phyloP scores from a whole-genome alignment of 2,113 vertebrate species.

The Cynopterus brachyotis region DNA sequence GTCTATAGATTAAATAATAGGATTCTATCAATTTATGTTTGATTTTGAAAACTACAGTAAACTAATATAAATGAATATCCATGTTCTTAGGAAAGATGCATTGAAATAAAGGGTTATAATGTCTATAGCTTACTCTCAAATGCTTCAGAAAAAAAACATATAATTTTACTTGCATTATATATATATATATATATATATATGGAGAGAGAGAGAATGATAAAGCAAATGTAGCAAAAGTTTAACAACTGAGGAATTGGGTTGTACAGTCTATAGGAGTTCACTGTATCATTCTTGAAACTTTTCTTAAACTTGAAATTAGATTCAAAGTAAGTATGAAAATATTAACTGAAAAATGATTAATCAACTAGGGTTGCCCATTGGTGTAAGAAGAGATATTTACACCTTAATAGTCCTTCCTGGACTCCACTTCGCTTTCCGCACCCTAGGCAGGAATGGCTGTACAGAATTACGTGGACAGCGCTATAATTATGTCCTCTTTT shows the following conservation, averaged over 20 bases:
- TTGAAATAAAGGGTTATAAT: background rate
- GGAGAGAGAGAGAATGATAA: background rate
- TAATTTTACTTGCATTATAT: too few species aligned
- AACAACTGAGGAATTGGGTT: background rate
- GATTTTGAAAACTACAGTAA: background rate
- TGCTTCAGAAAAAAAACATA: background rate
- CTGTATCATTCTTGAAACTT: background rate
- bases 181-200: too few species aligned
- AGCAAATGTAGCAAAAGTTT: background rate
- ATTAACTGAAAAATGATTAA: background rate
- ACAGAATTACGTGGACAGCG: slow-evolving; percentile 2
- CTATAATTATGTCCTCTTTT: slow-evolving; percentile 69
- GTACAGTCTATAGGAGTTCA: background rate
- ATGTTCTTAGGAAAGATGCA: background rate
- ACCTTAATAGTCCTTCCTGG: background rate
- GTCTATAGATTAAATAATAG: background rate
- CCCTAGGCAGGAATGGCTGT: slow-evolving; percentile 10
- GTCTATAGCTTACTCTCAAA: background rate
- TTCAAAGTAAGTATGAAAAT: background rate
- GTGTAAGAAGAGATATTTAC: background rate
- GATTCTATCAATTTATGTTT: background rate
- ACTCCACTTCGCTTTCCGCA: background rate
- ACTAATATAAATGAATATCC: background rate
- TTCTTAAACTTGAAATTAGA: background rate
- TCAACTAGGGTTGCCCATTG: background rate